Evolutionary conservation across 2,888 invertebrate species (phyloP).

Genomic region (Dascillus cervinus): DNA sequence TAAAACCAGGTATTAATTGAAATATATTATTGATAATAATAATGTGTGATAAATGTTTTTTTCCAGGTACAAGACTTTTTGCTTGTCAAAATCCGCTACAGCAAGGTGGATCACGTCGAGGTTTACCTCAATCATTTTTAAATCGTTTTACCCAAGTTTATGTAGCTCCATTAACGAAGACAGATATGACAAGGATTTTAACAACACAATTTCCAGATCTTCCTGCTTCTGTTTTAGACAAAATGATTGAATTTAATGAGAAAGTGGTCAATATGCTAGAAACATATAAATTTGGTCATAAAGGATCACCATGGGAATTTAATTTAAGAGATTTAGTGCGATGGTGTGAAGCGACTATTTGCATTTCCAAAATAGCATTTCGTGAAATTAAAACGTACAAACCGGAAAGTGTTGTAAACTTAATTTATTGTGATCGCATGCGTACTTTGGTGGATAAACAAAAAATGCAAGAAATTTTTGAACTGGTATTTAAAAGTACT

Average conservation of each 20-base stretch:
- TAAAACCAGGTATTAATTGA: constrained; percentile 45
- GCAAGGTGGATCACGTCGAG: constrained; percentile 94
- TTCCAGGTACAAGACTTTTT: constrained; percentile 73
- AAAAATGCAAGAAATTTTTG: constrained; percentile 51
- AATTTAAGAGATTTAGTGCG: constrained; percentile 91
- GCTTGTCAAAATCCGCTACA: constrained; percentile 96
- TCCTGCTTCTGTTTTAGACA: constrained; percentile 51
- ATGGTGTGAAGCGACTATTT: constrained; percentile 76
- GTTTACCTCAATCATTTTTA: constrained; percentile 92
- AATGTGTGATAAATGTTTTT: background rate
- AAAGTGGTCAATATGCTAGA: constrained; percentile 57
- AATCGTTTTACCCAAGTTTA: constrained; percentile 94
- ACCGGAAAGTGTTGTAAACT: constrained; percentile 59
- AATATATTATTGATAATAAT: background rate
- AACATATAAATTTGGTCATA: constrained; percentile 61
- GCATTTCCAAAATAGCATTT: constrained; percentile 31
- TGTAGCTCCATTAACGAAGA: constrained; percentile 53
- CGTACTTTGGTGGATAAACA: constrained; percentile 67
- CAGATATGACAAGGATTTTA: constrained; percentile 63
- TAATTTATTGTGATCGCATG: constrained; percentile 85
- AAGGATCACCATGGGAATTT: constrained; percentile 93
- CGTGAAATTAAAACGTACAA: constrained; percentile 25
- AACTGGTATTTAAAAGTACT: constrained; percentile 44
- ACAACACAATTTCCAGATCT: constrained; percentile 57
- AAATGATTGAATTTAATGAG: constrained; percentile 75